Base-by-base conservation (phyloP, 2,113 vertebrate genomes). In the Lagenorhynchus albirostris region DNA sequence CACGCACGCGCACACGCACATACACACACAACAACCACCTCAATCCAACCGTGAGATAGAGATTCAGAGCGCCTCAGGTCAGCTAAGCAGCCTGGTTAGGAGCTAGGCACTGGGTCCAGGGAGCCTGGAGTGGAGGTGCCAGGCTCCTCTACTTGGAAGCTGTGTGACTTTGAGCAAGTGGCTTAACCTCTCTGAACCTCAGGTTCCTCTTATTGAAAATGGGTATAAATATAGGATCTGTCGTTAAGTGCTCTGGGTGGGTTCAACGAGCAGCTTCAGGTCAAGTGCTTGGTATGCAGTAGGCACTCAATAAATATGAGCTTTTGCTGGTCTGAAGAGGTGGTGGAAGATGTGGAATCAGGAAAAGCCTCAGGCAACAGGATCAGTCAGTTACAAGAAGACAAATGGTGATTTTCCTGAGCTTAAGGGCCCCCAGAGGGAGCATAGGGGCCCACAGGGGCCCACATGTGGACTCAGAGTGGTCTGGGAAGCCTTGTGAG, bases 361-460 rank as follows among this genome's bases (percentile, higher is more conserved):
- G 31, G n/a, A 23, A 36, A 74, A 58, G 17, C 55, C 55, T 58
- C 29, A 85, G 47, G 44, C 25, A 4, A 18, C 0, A n/a, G 82
- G 47, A 31, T 31, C 60, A 26, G 26, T 31, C 26, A 26, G 79
- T 63, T 21, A 41, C 10, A 7, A 44, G 89, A 71, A 60, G 38
- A 82, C 29, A 47, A 60, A 41, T 4, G 1, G 53, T 8, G 44
- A 55, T 33, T 58, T 63, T 63, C n/a, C 65, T 36, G 70, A 89
- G 44, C 31, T 31, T 65, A 14, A 25, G n/a, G 44, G 4, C 12
- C 3, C 38, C n/a, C 31, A 33, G 47, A 29, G 55, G 83, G 62
- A 17, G 6, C 6, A 0, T 0, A 1, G 47, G 50, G 71, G 41
- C 3, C 8, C 6, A 0, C 1, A 1, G 47, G 50, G 65, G 41